A percentile compares a stretch with the other conserved stretches of the same genome.
Evolutionary conservation across 1,140 invertebrate genomes (phyloP).

Genomic region (Panagrolaimus sp.): DNA sequence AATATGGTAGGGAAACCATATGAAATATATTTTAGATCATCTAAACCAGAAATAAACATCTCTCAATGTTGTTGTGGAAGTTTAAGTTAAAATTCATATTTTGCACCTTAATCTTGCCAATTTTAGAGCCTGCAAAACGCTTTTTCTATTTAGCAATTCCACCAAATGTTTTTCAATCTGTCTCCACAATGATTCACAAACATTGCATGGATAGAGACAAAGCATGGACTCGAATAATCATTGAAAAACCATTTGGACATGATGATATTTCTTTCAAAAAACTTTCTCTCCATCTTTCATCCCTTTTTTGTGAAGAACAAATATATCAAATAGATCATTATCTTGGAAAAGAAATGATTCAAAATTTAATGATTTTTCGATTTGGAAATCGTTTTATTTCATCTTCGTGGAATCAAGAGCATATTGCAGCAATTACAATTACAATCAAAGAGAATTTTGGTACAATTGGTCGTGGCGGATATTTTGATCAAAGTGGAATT

Average conservation of each 20-base stretch:
- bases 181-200: constrained; percentile 77
- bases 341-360: constrained; percentile 99
- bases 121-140: constrained; percentile 67
- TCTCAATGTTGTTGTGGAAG: too few species aligned
- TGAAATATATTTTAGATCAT: too few species aligned
- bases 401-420: constrained; percentile 70
- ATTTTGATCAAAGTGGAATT: constrained; percentile 97
- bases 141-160: constrained; percentile 95
- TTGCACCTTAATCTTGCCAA: too few species aligned
- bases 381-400: constrained; percentile 61
- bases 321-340: constrained; percentile 98
- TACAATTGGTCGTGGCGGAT: constrained; percentile 92
- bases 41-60: too few species aligned
- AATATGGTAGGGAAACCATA: too few species aligned
- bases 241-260: constrained; percentile 96
- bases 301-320: constrained; percentile 86
- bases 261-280: constrained; percentile 77
- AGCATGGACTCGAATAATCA: constrained; percentile 83
- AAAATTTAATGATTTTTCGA: constrained; percentile 90
- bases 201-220: constrained; percentile 76
- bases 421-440: constrained; percentile 87
- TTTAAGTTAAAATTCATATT: too few species aligned
- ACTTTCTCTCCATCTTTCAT: constrained; percentile 77
- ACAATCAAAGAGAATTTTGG: constrained; percentile 99
- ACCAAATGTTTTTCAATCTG: constrained; percentile 82